A percentile compares a stretch with the other conserved stretches of the same genome.
Conservation (phyloP, 2,797 vertebrate species). For the Micromesistius poutassou region DNA sequence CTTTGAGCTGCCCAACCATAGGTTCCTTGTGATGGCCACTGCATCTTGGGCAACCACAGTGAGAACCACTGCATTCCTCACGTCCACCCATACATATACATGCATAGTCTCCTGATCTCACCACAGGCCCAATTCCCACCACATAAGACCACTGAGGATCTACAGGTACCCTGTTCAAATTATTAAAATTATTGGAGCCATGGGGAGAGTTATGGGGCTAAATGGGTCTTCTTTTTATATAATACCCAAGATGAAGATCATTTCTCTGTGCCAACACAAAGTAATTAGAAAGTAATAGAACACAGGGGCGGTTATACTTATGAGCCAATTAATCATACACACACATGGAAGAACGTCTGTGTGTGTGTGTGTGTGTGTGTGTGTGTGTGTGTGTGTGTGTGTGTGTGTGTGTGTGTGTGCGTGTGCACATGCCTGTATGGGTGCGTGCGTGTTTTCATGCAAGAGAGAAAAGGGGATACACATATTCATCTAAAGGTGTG, state of each 20-base stretch:
- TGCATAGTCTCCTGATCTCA: too few species aligned
- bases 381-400: slow-evolving; percentile 14
- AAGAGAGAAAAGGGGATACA: too few species aligned
- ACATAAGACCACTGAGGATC: neutral
- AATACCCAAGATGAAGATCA: slow-evolving; percentile 1
- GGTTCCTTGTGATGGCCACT: too few species aligned
- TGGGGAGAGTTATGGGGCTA: neutral
- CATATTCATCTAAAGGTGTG: too few species aligned
- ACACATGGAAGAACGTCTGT: neutral
- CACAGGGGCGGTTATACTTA: neutral
- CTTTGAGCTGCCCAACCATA: neutral
- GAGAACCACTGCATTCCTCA: too few species aligned
- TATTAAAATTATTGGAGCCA: neutral
- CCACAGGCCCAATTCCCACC: too few species aligned
- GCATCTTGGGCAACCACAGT: too few species aligned
- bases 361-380: neutral
- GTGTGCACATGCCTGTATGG: too few species aligned
- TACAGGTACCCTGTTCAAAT: neutral
- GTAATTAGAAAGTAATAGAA: neutral
- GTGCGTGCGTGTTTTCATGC: too few species aligned
- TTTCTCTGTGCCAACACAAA: neutral
- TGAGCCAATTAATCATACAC: neutral
- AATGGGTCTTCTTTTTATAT: neutral
- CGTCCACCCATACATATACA: too few species aligned
- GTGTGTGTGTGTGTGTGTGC: neutral